Evolutionary conservation across 1,140 invertebrate genomes (phyloP).

Genomic region (Pogonomyrmex californicus): DNA sequence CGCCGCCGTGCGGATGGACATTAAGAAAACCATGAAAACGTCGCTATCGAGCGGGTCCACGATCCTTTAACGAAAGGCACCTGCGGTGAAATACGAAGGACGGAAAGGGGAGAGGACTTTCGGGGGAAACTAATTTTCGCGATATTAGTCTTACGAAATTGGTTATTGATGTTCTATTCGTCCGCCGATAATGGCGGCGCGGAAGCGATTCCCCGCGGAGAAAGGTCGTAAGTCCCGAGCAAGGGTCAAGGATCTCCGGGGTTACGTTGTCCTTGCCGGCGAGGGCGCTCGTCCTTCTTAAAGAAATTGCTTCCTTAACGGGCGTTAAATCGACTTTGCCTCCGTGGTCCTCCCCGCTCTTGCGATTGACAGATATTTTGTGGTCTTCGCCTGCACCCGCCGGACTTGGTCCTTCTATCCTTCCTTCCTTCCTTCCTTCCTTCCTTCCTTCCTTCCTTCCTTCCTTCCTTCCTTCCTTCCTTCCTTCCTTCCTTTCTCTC

Average conservation of each 20-base stretch:
- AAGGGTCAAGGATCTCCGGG: slow-evolving; percentile 71
- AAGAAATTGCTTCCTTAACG: slow-evolving; percentile 78
- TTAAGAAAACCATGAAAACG: slow-evolving; percentile 69
- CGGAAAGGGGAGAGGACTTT: slow-evolving; percentile 40
- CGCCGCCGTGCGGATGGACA: slow-evolving; percentile 54
- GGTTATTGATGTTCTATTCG: slow-evolving; percentile 84
- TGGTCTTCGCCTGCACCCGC: slow-evolving; percentile 46
- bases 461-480: neutral
- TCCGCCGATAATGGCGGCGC: slow-evolving; percentile 74
- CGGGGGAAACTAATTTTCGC: slow-evolving; percentile 83
- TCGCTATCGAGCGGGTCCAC: slow-evolving; percentile 33
- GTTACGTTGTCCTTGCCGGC: slow-evolving; percentile 60
- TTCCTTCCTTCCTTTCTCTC: neutral
- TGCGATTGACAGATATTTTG: slow-evolving; percentile 78
- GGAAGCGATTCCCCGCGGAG: slow-evolving; percentile 74
- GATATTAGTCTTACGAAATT: slow-evolving; percentile 85
- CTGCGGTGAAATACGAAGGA: slow-evolving; percentile 48
- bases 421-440: neutral
- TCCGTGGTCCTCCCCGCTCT: slow-evolving; percentile 53
- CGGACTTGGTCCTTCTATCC: neutral
- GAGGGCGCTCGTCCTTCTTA: slow-evolving; percentile 70
- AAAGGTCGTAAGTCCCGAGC: slow-evolving; percentile 70
- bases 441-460: neutral
- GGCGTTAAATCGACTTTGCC: slow-evolving; percentile 78
- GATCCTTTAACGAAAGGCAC: slow-evolving; percentile 69